Evolutionary conservation across 1,140 invertebrate species (phyloP).

Genomic region (Sycobia sp.): DNA sequence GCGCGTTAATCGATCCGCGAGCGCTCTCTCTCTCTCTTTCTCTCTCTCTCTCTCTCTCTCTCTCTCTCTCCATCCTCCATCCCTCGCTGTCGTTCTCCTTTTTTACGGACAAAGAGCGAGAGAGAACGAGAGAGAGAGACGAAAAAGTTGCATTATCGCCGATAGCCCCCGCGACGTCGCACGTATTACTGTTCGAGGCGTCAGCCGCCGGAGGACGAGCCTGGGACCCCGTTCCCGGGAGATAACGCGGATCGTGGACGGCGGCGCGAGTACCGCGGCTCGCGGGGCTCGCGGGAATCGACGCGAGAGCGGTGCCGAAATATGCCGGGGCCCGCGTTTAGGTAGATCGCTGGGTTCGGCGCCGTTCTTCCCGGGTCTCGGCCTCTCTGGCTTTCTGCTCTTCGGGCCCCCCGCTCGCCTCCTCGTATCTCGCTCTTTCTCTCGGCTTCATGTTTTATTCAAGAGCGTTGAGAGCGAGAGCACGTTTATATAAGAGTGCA

Average conservation of each 20-base stretch:
- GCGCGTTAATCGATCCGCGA: constrained; percentile 3
- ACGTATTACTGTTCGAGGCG: no score
- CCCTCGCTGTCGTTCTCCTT: neutral
- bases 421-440: no score
- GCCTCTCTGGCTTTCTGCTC: no score
- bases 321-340: constrained; percentile 24
- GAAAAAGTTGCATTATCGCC: constrained; percentile 8
- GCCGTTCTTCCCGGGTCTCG: no score
- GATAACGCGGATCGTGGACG: no score
- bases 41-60: neutral
- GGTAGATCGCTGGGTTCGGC: constrained; percentile 13
- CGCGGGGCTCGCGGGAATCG: neutral
- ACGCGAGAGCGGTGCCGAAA: constrained; percentile 8
- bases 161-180: constrained; percentile 22
- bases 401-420: neutral
- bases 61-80: neutral
- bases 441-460: constrained; percentile 30
- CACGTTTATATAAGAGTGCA: no score
- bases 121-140: no score
- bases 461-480: neutral
- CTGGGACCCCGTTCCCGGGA: no score
- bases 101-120: neutral
- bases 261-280: no score
- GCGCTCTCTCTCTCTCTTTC: neutral
- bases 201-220: no score